These are phyloP conservation scores for Clarias fuscus DNA, from an alignment of 2,797 vertebrate species.

Conservation along the genomic window DNA sequence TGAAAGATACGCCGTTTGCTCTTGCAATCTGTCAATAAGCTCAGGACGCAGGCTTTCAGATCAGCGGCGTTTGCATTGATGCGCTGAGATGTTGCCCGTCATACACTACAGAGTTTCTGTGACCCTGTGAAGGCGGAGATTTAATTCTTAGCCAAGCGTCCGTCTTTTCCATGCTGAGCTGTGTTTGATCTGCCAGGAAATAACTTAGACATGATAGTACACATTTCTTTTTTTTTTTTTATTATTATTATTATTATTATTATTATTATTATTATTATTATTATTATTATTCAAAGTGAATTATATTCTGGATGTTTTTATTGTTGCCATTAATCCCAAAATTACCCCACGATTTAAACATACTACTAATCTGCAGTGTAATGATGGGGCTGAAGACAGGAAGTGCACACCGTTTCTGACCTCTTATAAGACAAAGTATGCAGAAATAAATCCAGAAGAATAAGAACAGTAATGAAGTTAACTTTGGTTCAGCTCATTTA, in stretches of 20 bases:
- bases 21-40: slow-evolving; percentile 31
- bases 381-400: background rate
- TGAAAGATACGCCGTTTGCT: background rate
- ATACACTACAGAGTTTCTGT: too few relatives aligned
- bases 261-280: too few relatives aligned
- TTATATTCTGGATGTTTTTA: background rate
- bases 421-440: background rate
- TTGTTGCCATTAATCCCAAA: background rate
- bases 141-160: background rate
- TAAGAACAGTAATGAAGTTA: background rate
- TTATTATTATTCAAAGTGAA: background rate
- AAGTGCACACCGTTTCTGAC: too few relatives aligned
- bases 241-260: too few relatives aligned
- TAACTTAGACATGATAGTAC: background rate
- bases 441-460: background rate
- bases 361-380: background rate
- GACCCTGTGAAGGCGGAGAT: background rate
- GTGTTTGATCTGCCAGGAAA: background rate
- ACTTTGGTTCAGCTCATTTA: slow-evolving; percentile 8
- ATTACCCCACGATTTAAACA: background rate
- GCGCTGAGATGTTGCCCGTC: too few relatives aligned
- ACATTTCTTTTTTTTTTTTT: background rate
- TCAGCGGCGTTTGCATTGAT: too few relatives aligned
- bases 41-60: slow-evolving; percentile 4
- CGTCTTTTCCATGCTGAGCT: background rate